phyloP scores from a whole-genome alignment of 2,113 vertebrate genomes.

The Promerops cafer region DNA sequence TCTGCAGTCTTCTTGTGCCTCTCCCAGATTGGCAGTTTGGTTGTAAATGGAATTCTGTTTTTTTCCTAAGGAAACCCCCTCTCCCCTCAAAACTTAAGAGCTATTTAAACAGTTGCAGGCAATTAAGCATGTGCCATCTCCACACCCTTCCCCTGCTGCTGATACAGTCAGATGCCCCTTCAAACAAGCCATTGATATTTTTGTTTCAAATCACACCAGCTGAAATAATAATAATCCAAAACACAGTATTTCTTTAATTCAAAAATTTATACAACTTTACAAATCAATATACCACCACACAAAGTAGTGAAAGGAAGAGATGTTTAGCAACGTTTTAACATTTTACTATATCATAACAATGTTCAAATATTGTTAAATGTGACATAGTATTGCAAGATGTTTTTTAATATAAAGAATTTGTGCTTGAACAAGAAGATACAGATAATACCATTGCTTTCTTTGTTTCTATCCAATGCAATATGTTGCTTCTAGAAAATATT shows the following conservation, averaged over 20 bases:
- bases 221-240: conserved; percentile 18
- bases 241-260: conserved; percentile 35
- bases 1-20: not conserved
- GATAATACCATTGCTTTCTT: not conserved
- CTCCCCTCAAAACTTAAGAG: not conserved
- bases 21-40: not conserved
- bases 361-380: conserved; percentile 12
- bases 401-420: not conserved
- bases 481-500: conserved; percentile 14
- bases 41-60: not conserved
- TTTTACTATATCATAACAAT: not conserved
- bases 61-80: not conserved
- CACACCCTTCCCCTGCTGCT: not conserved
- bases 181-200: not conserved
- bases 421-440: not conserved
- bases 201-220: not conserved
- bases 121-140: not conserved
- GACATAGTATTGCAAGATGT: not conserved
- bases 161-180: not conserved
- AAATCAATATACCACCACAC: conserved; percentile 25
- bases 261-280: conserved; percentile 32
- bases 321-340: not conserved
- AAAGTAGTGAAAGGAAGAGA: conserved; percentile 4
- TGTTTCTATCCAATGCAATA: not conserved
- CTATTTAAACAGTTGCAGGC: not conserved